Evolutionary conservation across 2,113 vertebrate species (phyloP), one percentile per base, ranked within the genome.

Genomic region (Myocastor coypus): DNA sequence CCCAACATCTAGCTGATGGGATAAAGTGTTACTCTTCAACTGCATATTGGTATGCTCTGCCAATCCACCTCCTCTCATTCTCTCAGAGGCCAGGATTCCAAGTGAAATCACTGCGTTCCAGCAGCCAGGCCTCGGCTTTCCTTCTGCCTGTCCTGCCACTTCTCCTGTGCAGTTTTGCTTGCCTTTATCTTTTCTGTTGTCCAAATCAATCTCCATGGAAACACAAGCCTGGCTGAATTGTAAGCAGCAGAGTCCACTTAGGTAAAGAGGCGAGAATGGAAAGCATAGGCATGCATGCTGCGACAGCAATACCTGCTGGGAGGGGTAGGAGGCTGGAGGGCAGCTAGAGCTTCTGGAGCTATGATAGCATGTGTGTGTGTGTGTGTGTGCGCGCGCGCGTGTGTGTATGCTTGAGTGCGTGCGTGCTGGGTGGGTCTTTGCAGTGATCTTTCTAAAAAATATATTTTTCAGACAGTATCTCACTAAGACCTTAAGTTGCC

Each of bases 191-290:
- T 87, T 93, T 37, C 64, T 85, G 19, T 78, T 34, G 3, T 93
- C 71, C 71, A 46, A 96, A 57, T 90, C 30, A 13, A 42, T 94
- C 69, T 96, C 71, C 14, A n/a, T 32, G 86, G 63, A 93, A 89
- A 94, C n/a, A 63, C 5, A 89, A 86, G n/a, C 59, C 52, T 37
- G 42, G 42, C 14, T 69, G 73, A 91, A 93, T 92, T 95, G 57
- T 94, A 94, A 96, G 46, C 46, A 91, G 19, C 55, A 87, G 26
- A 88, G 64, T 69, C 81, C 81, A 93, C 61, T 85, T 84, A 83
- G 68, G 78, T 61, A 92, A 84, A 92, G 63, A 80, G 16, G 69
- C n/a, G n/a, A 80, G 85, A n/a, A 71, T 64, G 78, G 85, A 96
- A 97, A 82, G 64, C 83, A 69, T 10, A 81, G 34, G 37, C 80